A percentile compares a stretch with the other conserved stretches of the same genome.
Evolutionary conservation across 1,140 invertebrate species (phyloP).

Genomic region (Cardiocondyla obscurior): DNA sequence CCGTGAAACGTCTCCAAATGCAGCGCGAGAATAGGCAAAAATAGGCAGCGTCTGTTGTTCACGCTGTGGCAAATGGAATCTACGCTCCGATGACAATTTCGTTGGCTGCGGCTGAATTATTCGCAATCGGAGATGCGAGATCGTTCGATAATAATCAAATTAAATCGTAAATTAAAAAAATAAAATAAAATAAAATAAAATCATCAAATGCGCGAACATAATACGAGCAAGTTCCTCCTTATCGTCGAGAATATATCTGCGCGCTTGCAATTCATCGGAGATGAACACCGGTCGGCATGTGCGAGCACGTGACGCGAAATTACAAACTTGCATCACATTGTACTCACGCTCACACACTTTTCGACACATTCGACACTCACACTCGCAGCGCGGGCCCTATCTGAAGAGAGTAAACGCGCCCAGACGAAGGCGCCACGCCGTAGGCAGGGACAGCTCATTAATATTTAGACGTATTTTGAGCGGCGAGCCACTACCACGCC

Average conservation of each 20-base stretch:
- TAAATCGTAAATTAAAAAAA: background rate
- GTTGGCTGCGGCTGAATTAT: background rate
- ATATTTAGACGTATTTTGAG: conserved; percentile 84
- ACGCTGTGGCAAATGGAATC: background rate
- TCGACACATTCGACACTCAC: conserved; percentile 50
- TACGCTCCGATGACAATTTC: background rate
- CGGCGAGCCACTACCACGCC: conserved; percentile 75
- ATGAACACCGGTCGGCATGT: background rate
- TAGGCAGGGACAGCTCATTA: conserved; percentile 83
- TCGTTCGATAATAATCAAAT: too few species aligned
- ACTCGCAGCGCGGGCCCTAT: conserved; percentile 44
- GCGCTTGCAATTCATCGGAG: background rate
- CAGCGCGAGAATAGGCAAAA: conserved; percentile 1
- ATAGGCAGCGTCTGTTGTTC: background rate
- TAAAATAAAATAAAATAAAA: too few species aligned
- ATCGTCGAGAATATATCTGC: background rate
- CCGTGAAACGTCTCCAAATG: conserved; percentile 28
- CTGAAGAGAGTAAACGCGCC: conserved; percentile 66
- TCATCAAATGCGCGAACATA: background rate
- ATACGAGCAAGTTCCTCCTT: background rate
- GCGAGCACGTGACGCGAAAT: background rate
- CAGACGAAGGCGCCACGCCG: conserved; percentile 72
- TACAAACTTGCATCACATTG: conserved; percentile 48
- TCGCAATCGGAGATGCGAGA: background rate
- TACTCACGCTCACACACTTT: conserved; percentile 57